Base-by-base conservation (phyloP, 2,888 invertebrate genomes). In the Drosophila tripunctata region DNA sequence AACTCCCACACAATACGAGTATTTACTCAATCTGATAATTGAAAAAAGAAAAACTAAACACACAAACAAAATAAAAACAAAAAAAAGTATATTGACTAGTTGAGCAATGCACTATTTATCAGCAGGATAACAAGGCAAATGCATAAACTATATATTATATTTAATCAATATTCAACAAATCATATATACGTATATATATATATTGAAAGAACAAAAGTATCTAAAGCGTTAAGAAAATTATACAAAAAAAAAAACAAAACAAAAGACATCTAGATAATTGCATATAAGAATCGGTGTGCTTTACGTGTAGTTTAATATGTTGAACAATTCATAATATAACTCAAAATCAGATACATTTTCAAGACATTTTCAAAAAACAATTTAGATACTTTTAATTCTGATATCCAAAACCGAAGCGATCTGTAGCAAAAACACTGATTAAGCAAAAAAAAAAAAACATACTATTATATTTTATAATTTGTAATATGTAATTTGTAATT, bases 71-170 rank as follows among this genome's bases (percentile, higher is more conserved):
- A 47, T 45, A 51, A 60, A 36, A 12, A 41, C 4, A 27, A 2
- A 27, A 57, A 64, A 74, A 65, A 70, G 51, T 86, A 77, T 74
- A 87, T n/a, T 72, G 72, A 87, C 68, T 81, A 81, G 87, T 82
- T 87, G 85, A 75, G 70, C 69, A 77, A 62, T 87, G 87, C 75
- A 88, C 87, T 86, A 75, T 83, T 73, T 84, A 88, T 75, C 67
- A 68, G 75, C 50, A 65, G 65, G 63, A 74, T 71, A 73, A 67
- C 54, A 61, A 66, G 50, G 38, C 38, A 65, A 58, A 73, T 69
- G 69, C 68, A 73, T 78, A 62, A 84, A 67, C 57, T 81, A 86
- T 86, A 80, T 69, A 76, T 61, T 56, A 66, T 69, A 51, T n/a
- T n/a, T 50, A 66, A 66, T 57, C 10, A 43, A 81, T 85, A 70